Evolutionary conservation across 23 tunicate genomes (phyloP).

Genomic region (Diplosoma virens): DNA sequence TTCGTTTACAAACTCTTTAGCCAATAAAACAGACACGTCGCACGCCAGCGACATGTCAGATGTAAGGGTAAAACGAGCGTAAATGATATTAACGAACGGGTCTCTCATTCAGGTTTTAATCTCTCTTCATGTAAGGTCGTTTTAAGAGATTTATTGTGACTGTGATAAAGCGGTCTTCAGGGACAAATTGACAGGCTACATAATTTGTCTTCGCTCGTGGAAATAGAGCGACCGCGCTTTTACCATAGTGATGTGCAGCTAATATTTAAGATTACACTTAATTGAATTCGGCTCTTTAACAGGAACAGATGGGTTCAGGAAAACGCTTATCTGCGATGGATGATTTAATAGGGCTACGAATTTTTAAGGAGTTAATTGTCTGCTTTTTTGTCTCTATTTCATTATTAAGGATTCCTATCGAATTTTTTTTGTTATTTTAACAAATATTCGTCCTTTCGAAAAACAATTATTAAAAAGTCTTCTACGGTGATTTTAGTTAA

Average conservation of each 20-base stretch:
- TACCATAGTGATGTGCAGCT: not conserved
- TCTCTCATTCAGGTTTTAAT: constrained; percentile 27
- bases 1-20: no score
- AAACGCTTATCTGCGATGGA: not conserved
- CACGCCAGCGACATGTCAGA: no score
- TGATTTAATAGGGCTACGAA: no score
- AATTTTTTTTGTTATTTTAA: no score
- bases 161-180: constrained; percentile 32
- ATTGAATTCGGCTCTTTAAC: constrained; percentile 18
- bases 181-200: constrained; percentile 50
- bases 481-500: no score
- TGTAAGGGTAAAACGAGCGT: not conserved
- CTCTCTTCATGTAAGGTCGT: constrained; percentile 30
- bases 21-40: no score
- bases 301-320: constrained; percentile 14
- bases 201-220: constrained; percentile 21
- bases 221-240: constrained; percentile 20
- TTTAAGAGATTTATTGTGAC: not conserved
- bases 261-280: constrained; percentile 27
- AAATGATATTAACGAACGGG: constrained; percentile 38
- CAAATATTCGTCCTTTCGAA: no score
- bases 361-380: no score
- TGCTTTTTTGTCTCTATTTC: no score
- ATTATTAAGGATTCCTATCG: no score
- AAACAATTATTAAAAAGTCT: no score